Evolutionary conservation across 2,888 invertebrate species (phyloP), one percentile per base, ranked within the genome.

Genomic region (Mayetiola destructor): DNA sequence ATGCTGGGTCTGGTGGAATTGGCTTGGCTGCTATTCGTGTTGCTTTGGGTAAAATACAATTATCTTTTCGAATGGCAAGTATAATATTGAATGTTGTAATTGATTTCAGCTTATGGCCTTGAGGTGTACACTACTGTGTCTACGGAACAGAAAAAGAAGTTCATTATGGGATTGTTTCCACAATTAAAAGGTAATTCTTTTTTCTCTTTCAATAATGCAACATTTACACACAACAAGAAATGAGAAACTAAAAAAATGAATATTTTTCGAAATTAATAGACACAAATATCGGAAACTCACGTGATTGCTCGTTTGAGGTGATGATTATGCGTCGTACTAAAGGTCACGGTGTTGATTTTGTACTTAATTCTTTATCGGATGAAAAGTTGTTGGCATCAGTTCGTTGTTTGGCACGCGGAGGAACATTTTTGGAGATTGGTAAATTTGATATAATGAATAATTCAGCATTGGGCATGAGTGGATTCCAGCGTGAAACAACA

Each of bases 321-420:
- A 82, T 93, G 79, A 79, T 97, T 57, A 77, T 84, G 63, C 76
- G 75, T 53, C 79, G 82, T 65, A 95, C 95, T 0, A 77, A 83
- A 9, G 94, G 95, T 14, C 77, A 77, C 62, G 94, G 95, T 37
- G 95, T 97, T 0, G 89, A 97, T 66, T 73, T 94, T 57, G 87
- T 96, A 14, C 73, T 92, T 8, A 97, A 97, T 70, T 94, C 93
- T 0, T 73, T 97, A 42, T 82, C 94, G 0, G 94, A 91, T 65
- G 94, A 96, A 48, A 95, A 95, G 70, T 76, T 95, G 1, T 77
- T 80, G 65, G 86, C 82, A 0, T 82, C 82, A 0, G 68, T 81
- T 0, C 73, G 81, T 2, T 84, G 83, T 62, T 67, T 84, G 10
- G 79, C 75, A 0, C 62, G 62, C 2, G 73, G 76, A 1, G 83